Base-by-base conservation (phyloP, 2,113 vertebrate species). In the Periophthalmus modestus region DNA sequence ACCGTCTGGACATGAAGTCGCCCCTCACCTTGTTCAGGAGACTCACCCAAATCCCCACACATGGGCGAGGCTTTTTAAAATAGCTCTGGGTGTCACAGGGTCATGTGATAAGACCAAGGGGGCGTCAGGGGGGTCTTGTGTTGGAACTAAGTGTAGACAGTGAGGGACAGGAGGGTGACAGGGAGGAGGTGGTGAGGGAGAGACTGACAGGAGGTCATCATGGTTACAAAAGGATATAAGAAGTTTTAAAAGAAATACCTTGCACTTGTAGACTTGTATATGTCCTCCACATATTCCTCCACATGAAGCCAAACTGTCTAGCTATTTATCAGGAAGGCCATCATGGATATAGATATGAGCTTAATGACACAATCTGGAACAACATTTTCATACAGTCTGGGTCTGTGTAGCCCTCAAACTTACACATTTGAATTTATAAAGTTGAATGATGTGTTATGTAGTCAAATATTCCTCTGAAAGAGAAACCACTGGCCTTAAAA, bases 1-100 rank as follows among this genome's bases (percentile, higher is more conserved):
- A 43, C 69, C 77, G 90, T 86, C 88, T 81, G 85, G 90, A 88
- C 81, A 57, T 67, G 68, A 70, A 79, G 88, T 83, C 82, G 78
- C 89, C 91, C 69, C 59, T n/a, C 58, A 69, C 50, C 82, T 77
- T 39, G 48, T 72, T 63, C 65, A 16, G 80, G 78, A 89, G 85
- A 87, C 59, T 67, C 75, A 82, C 69, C 59, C 36, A 66, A 73
- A 82, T 82, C 84, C 85, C 68, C 69, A 54, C 68, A 58, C 23
- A 50, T 14, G 13, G 71, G 74, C 28, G 50, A 21, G 43, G 72
- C 4, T 63, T 72, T 78, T 87, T 70, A 85, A 90, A 89, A 91
- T 89, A 90, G 86, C 69, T 19, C 52, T 48, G 5, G 2, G 24
- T 82, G 83, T 87, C 81, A 77, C 72, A 78, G 72, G 86, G 74